Base-by-base conservation (phyloP, 2,797 vertebrate genomes). In the Geotrypetes seraphini region DNA sequence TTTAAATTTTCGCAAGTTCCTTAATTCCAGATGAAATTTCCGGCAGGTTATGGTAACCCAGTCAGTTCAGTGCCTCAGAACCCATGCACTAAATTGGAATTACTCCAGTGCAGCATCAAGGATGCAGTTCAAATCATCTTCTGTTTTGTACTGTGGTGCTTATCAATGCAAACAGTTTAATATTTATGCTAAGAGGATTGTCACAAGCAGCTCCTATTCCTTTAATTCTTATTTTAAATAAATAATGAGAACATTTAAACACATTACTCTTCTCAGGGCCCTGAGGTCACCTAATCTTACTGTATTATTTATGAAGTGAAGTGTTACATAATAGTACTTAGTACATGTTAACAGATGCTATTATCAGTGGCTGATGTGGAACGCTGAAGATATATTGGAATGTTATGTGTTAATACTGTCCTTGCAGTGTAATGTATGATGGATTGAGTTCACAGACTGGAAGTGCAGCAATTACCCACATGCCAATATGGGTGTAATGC, bases 251-350 rank as follows among this genome's bases (percentile, higher is more conserved):
- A 90, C 88, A 88, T 94, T 94, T 92, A 91, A 91, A 91, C 88
- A 89, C 90, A 87, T 86, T 84, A 86, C 88, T 90, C 85, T 87
- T 88, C 82, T 79, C 75, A 72, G 79, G 81, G 88, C 86, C 89
- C 87, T 60, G 85, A 89, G 94, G 92, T 97, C 88, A 70, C 79
- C 88, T 96, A 95, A 97, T 96, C 91, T 87, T 96, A n/a, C n/a
- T n/a, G n/a, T n/a, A 96, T 97, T 97, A 97, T 97, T 99, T 99
- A 99, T 97, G 91, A 97, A 99, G 88, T 95, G 90, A 95, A 97
- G 91, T 90, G 91, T 89, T 94, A 89, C 92, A 91, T 96, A 93
- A 96, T 90, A 90, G 91, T 96, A 89, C 91, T 98, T 97, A 97
- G 89, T 68, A 81, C 89, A 84, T 97, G 94, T 97, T 99, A 97